Evolutionary conservation across 2,113 vertebrate genomes (phyloP), one percentile per base, ranked within the genome.

Genomic region (Carassius auratus): DNA sequence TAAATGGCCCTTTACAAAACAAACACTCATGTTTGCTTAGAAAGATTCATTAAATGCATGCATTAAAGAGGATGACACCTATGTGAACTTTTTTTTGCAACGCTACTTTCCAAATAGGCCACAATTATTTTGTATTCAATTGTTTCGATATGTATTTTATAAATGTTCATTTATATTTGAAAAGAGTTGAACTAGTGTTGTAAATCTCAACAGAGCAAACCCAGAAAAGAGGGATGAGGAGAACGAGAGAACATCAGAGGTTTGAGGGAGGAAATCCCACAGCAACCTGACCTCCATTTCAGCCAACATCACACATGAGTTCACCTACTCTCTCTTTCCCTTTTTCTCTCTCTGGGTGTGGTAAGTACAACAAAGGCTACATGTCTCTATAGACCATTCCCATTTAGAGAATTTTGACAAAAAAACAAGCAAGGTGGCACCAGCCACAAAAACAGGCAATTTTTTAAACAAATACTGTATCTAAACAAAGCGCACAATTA

Each of bases 251-350:
- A 81, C 50, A 86, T 81, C 76, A 86, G 68, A 86, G 91, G 88
- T 91, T 89, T 90, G 91, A 93, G 90, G 88, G 93, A 94, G 93
- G 92, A 94, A 94, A 94, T 94, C 93, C 93, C 93, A 93, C 76
- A 92, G 92, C 93, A 93, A 92, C 93, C 92, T 91, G 92, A 93
- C 91, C 92, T 93, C 89, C 91, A 92, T 89, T 52, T 59, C 10
- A 71, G 68, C 48, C 33, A 71, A 71, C 48, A 79, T 52, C 66
- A 57, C n/a, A 83, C 66, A 82, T 52, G 64, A 55, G 48, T 71
- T 83, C 48, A 83, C 81, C 66, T 73, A 85, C 84, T 90, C 89
- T 92, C 92, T 91, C 88, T 92, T 88, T 84, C 79, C 85, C 86
- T 86, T 87, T 19, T 69, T 89, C 89, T 90, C 76, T 85, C 21